Evolutionary conservation across 1,140 invertebrate species (phyloP).

Genomic region (Eumaeus atala): DNA sequence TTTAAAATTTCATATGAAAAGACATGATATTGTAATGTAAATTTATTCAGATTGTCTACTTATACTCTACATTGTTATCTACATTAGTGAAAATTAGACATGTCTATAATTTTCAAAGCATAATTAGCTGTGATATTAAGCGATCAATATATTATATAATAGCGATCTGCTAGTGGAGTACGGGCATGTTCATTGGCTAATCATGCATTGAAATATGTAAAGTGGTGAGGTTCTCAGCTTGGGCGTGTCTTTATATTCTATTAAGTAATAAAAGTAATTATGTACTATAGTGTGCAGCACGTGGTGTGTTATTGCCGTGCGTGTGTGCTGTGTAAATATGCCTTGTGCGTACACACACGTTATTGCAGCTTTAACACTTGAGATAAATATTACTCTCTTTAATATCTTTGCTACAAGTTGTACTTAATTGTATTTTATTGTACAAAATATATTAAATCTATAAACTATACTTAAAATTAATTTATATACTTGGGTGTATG

Average conservation of each 20-base stretch:
- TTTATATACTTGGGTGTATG: slow-evolving; percentile 71
- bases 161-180: slow-evolving; percentile 68
- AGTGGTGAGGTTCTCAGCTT: slow-evolving; percentile 64
- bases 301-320: slow-evolving; percentile 63
- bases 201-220: slow-evolving; percentile 74
- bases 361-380: slow-evolving; percentile 72
- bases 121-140: slow-evolving; percentile 75
- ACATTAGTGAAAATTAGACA: slow-evolving; percentile 74
- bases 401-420: slow-evolving; percentile 77
- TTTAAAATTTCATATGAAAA: slow-evolving; percentile 73
- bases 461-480: slow-evolving; percentile 69
- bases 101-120: slow-evolving; percentile 74
- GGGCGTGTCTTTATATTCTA: slow-evolving; percentile 72
- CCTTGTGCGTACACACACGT: slow-evolving; percentile 72
- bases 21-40: slow-evolving; percentile 74
- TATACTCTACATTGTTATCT: slow-evolving; percentile 73
- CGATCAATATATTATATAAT: slow-evolving; percentile 72
- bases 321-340: slow-evolving; percentile 74
- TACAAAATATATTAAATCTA: slow-evolving; percentile 76
- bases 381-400: slow-evolving; percentile 75
- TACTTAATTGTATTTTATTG: slow-evolving; percentile 77
- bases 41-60: slow-evolving; percentile 73
- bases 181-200: slow-evolving; percentile 72
- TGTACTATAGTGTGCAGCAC: slow-evolving; percentile 72
- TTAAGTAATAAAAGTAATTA: slow-evolving; percentile 70